Percentiles rank a stretch among this genome's conserved stretches.
phyloP scores from a whole-genome alignment of 2,113 vertebrate genomes.

The Xenus cinereus region DNA sequence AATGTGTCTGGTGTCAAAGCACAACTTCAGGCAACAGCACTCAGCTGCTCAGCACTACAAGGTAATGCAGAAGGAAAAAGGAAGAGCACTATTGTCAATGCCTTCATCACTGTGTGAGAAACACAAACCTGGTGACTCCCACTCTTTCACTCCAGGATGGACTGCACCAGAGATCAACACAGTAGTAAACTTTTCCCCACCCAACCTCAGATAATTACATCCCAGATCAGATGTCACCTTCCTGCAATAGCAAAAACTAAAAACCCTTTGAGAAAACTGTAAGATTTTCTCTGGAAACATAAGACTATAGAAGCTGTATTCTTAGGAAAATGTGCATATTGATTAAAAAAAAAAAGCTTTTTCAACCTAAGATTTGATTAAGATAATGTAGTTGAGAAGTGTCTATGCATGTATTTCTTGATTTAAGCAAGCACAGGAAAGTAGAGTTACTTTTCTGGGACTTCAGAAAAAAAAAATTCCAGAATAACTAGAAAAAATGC shows the following conservation, averaged over 20 bases:
- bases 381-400: not conserved
- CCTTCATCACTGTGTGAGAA: not conserved
- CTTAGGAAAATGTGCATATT: not conserved
- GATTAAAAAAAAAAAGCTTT: not conserved
- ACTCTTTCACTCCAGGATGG: not conserved
- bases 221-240: not conserved
- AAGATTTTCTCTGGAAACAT: not conserved
- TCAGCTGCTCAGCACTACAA: not conserved
- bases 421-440: not conserved
- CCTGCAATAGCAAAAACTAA: not conserved
- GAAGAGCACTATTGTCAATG: not conserved
- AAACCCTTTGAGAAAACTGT: not conserved
- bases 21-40: not conserved
- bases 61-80: not conserved
- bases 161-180: not conserved
- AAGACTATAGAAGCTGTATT: not conserved
- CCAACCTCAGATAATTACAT: not conserved
- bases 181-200: not conserved
- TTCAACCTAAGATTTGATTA: not conserved
- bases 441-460: not conserved
- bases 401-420: rapidly evolving
- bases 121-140: not conserved
- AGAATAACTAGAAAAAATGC: not conserved
- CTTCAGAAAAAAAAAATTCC: not conserved
- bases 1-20: not conserved